Conservation (phyloP, 2,113 vertebrate species). For the Boleophthalmus pectinirostris region DNA sequence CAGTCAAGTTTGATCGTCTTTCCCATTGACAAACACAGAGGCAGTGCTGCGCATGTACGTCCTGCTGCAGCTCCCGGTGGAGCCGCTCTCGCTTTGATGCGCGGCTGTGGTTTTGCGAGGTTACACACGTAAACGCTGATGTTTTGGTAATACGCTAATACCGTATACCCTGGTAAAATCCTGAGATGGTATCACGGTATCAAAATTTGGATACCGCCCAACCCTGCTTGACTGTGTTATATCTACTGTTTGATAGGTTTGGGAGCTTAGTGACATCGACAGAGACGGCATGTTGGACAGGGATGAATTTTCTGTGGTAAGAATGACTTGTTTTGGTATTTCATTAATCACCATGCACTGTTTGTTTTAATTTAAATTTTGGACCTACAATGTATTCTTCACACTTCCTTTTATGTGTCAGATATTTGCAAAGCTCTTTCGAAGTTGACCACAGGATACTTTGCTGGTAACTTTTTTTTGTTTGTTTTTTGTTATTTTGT, state of each 20-base stretch:
- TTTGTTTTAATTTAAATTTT: neutral
- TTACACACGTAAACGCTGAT: too few relatives aligned
- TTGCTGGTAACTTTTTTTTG: constrained; percentile 26
- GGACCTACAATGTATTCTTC: neutral
- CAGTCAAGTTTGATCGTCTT: too few relatives aligned
- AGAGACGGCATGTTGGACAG: constrained; percentile 95
- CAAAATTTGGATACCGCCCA: too few relatives aligned
- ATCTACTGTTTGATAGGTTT: constrained; percentile 83
- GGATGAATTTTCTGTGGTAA: constrained; percentile 99
- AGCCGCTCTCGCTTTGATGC: too few relatives aligned
- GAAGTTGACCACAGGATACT: constrained; percentile 10
- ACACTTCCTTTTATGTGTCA: neutral
- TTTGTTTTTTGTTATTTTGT: constrained; percentile 21
- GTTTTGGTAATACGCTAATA: too few relatives aligned
- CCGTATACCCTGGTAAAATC: too few relatives aligned
- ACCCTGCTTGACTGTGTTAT: constrained; percentile 4
- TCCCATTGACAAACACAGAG: too few relatives aligned
- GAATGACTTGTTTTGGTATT: constrained; percentile 37
- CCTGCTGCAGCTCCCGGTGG: too few relatives aligned
- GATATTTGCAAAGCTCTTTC: constrained; percentile 7
- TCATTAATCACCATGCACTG: neutral
- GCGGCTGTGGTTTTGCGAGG: too few relatives aligned
- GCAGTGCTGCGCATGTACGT: too few relatives aligned
- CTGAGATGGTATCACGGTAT: too few relatives aligned
- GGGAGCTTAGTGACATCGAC: constrained; percentile 97